A percentile compares a stretch with the other conserved stretches of the same genome.
Evolutionary conservation across 2,797 vertebrate species (phyloP).

Genomic region (Coregonus ussuriensis): DNA sequence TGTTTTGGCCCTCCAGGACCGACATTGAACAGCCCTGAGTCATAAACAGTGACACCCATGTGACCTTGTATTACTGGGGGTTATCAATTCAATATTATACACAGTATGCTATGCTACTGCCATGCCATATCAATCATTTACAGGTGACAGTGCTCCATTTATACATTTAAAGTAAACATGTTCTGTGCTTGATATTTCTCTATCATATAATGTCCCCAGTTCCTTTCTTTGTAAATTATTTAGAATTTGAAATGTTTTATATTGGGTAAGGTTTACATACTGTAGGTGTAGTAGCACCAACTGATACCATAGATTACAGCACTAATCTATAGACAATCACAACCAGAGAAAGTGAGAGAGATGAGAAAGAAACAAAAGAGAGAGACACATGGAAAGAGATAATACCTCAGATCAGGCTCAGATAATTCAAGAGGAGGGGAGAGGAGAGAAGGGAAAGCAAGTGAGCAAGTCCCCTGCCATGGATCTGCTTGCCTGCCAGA

Average conservation of each 20-base stretch:
- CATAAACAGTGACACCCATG: no score
- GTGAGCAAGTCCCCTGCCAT: conserved; percentile 20
- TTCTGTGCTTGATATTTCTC: not conserved
- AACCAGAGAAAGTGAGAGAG: not conserved
- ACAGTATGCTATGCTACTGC: not conserved
- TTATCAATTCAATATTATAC: not conserved
- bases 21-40: no score
- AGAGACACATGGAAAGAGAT: not conserved
- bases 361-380: not conserved
- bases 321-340: not conserved
- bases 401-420: not conserved
- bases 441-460: conserved; percentile 16
- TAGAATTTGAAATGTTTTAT: no score
- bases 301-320: no score
- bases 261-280: not conserved
- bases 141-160: not conserved
- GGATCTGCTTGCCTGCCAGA: conserved; percentile 44
- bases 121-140: not conserved
- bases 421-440: not conserved
- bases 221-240: no score
- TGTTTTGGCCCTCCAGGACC: no score
- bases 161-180: not conserved
- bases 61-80: no score
- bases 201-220: not conserved
- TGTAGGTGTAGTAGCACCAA: not conserved